Conservation (phyloP, 2,113 vertebrate species). For the Neodon shergylaensis region DNA sequence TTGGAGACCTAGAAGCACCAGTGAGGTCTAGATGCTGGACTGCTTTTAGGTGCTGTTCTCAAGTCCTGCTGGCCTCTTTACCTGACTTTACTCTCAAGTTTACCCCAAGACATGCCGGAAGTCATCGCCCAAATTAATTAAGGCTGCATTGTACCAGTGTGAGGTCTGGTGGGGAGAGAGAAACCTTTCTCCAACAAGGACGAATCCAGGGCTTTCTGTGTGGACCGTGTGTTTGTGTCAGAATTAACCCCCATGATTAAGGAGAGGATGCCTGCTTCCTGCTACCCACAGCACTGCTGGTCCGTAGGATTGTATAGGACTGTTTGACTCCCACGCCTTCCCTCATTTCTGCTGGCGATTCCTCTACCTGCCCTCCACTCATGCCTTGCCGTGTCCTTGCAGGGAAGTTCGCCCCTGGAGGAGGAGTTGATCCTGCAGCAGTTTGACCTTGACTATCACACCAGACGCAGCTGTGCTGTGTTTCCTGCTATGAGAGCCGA, state of each 20-base stretch:
- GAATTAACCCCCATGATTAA: neutral
- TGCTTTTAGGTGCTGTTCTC: neutral
- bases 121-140: neutral
- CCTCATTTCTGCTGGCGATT: neutral
- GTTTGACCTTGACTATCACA: constrained; percentile 77
- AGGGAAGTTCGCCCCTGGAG: constrained; percentile 75
- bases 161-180: neutral
- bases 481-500: constrained; percentile 40
- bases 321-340: neutral
- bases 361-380: neutral
- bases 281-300: too few relatives aligned
- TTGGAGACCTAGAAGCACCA: neutral
- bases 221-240: neutral
- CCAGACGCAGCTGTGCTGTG: neutral
- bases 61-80: neutral
- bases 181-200: neutral
- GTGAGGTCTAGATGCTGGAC: neutral
- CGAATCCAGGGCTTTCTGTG: neutral
- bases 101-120: neutral
- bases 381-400: neutral
- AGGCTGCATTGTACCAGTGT: neutral
- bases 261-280: neutral
- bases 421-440: constrained; percentile 81
- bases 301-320: too few relatives aligned
- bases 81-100: too few relatives aligned